Percentiles rank a stretch among this genome's conserved stretches.
Conservation (phyloP, 2,797 vertebrate species). For the Pampus argenteus region DNA sequence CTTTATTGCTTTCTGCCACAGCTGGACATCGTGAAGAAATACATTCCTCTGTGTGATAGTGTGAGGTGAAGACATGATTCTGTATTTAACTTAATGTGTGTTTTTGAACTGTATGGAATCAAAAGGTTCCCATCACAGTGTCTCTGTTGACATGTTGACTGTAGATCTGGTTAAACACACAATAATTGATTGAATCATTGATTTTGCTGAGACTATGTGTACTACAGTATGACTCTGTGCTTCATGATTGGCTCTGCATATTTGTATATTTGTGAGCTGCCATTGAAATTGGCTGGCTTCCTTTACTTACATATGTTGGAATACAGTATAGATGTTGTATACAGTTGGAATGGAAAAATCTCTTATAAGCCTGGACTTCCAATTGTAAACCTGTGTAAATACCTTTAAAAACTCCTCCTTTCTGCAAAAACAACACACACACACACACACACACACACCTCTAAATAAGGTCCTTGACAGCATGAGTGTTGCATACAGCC, state of each 20-base stretch:
- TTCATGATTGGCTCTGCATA: too few relatives aligned
- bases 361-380: too few relatives aligned
- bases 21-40: constrained; percentile 76
- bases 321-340: too few relatives aligned
- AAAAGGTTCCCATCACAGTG: constrained; percentile 22
- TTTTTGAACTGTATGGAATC: background rate
- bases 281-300: too few relatives aligned
- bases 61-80: constrained; percentile 47
- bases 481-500: constrained; percentile 74
- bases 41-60: constrained; percentile 60
- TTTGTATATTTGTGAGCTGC: too few relatives aligned
- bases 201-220: too few relatives aligned
- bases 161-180: constrained; percentile 5
- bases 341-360: too few relatives aligned
- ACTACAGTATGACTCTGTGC: too few relatives aligned
- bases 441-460: background rate
- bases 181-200: too few relatives aligned
- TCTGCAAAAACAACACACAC: constrained; percentile 8
- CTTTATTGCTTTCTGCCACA: constrained; percentile 81
- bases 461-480: constrained; percentile 61
- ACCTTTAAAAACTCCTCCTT: background rate
- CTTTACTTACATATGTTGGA: too few relatives aligned
- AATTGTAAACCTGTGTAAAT: too few relatives aligned
- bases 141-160: constrained; percentile 22
- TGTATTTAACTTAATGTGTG: constrained; percentile 13